Evolutionary conservation across 2,888 invertebrate species (phyloP).

Genomic region (Tetropium fuscum): DNA sequence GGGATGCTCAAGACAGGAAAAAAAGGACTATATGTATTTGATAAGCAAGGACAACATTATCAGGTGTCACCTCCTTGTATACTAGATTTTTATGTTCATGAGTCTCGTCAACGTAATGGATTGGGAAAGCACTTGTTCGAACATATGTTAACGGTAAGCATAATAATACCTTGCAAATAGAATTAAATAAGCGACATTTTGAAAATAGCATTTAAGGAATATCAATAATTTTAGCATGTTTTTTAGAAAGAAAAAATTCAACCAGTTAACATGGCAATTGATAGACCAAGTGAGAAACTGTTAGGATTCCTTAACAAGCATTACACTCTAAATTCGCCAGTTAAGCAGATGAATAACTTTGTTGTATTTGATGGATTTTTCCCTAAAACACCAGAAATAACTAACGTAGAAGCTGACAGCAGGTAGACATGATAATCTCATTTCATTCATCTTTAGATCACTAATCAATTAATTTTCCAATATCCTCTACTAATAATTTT

Average conservation of each 20-base stretch:
- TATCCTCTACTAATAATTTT: conserved; percentile 36
- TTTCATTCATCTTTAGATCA: conserved; percentile 1
- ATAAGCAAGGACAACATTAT: conserved; percentile 76
- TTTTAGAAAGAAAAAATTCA: conserved; percentile 74
- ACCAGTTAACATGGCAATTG: conserved; percentile 86
- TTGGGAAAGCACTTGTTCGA: conserved; percentile 88
- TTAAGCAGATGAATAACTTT: conserved; percentile 90
- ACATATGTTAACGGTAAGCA: conserved; percentile 83
- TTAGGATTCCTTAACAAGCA: conserved; percentile 87
- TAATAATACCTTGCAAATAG: no score
- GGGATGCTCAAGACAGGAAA: conserved; percentile 91
- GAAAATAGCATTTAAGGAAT: not conserved
- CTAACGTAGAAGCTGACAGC: conserved; percentile 17
- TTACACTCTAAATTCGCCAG: conserved; percentile 74
- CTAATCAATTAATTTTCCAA: conserved; percentile 1
- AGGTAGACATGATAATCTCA: conserved; percentile 22
- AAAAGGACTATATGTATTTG: conserved; percentile 90
- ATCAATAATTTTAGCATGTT: conserved; percentile 5
- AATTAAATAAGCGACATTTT: no score
- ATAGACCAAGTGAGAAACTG: conserved; percentile 92
- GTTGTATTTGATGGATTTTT: conserved; percentile 89
- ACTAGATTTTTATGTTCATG: conserved; percentile 93
- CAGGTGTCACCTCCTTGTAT: conserved; percentile 89
- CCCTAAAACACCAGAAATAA: conserved; percentile 40
- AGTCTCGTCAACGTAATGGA: conserved; percentile 86